phyloP scores from a whole-genome alignment of 2,113 vertebrate species.

The Archilochus colubris region DNA sequence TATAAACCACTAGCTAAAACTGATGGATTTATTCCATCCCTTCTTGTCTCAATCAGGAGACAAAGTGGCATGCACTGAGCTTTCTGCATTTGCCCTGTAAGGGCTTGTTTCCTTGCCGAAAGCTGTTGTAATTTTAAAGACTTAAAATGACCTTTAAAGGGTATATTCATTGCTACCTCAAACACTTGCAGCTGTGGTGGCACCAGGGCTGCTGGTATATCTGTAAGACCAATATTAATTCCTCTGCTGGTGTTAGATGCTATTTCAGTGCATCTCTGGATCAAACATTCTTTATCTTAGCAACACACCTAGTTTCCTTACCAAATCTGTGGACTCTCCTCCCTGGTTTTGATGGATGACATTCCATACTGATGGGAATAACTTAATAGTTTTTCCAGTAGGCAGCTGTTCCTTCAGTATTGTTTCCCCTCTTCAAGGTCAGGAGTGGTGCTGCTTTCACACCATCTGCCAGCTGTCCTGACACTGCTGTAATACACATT shows the following conservation, averaged over 20 bases:
- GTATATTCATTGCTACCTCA: neutral
- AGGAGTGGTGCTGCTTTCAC: neutral
- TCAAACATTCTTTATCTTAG: neutral
- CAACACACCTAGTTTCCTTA: neutral
- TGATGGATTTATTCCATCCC: rapidly evolving
- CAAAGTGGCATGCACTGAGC: neutral
- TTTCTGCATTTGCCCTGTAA: neutral
- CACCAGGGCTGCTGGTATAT: neutral
- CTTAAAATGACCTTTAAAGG: neutral
- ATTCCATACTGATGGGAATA: neutral
- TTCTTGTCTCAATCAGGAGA: neutral
- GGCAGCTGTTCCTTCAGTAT: neutral
- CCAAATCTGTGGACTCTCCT: neutral
- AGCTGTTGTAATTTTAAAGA: neutral
- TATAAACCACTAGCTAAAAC: neutral
- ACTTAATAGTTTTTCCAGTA: neutral
- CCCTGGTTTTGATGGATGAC: neutral
- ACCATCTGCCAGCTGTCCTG: neutral
- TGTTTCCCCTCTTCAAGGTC: neutral
- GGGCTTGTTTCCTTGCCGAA: neutral
- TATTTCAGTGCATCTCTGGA: neutral
- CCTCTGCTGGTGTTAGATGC: neutral
- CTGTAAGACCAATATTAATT: neutral
- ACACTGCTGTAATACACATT: neutral
- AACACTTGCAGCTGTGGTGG: neutral